A percentile compares a stretch with the other conserved stretches of the same genome.
Conservation (phyloP, 2,113 vertebrate genomes). For the Lepisosteus oculatus region DNA sequence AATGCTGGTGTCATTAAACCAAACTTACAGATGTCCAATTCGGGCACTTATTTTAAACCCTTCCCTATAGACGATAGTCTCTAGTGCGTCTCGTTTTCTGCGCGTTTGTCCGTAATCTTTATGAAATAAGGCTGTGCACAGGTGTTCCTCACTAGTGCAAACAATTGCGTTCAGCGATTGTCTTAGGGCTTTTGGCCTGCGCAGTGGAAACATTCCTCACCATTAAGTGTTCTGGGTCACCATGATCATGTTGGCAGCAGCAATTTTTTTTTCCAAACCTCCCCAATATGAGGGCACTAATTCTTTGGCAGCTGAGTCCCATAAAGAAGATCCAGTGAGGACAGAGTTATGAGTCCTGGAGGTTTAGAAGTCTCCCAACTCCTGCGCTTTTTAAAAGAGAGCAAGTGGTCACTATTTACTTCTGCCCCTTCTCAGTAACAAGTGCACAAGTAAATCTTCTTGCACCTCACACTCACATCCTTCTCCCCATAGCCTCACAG, state of each 20-base stretch:
- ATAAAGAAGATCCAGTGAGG: neutral
- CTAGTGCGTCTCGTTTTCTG: neutral
- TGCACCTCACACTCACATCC: too few relatives aligned
- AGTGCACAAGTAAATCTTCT: neutral
- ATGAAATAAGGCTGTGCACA: neutral
- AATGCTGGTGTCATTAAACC: neutral
- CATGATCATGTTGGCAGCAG: neutral
- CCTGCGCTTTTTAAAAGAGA: neutral
- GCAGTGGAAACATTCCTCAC: neutral
- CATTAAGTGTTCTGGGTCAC: neutral
- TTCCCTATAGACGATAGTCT: neutral
- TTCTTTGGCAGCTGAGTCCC: neutral
- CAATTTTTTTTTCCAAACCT: conserved; percentile 2
- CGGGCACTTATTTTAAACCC: neutral
- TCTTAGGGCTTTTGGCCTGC: neutral
- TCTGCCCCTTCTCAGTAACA: conserved; percentile 11
- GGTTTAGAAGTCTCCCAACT: neutral
- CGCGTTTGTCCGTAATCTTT: neutral
- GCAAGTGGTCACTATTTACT: neutral
- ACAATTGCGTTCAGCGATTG: neutral
- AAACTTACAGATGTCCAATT: neutral
- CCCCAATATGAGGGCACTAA: neutral
- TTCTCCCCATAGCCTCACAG: neutral
- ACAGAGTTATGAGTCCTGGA: conserved; percentile 1
- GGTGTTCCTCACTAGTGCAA: neutral